A percentile compares a stretch with the other conserved stretches of the same genome.
These are phyloP conservation scores for Ormyrus nitidulus DNA, from an alignment of 2,888 invertebrate genomes.

Conservation along the genomic window DNA sequence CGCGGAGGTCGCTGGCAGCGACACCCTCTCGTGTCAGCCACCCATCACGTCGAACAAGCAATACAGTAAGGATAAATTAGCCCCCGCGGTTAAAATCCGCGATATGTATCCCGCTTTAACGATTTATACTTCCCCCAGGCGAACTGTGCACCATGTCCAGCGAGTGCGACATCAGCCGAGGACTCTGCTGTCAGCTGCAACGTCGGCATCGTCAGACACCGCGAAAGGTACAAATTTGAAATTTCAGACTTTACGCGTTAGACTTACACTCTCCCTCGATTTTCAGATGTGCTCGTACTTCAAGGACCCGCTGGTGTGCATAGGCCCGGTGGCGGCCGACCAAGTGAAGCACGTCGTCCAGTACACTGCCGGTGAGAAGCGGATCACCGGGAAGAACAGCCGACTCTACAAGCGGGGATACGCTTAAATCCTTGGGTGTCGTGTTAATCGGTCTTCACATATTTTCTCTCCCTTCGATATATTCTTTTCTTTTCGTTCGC, in stretches of 20 bases:
- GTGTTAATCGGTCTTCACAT: too few relatives aligned
- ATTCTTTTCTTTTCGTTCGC: conserved; percentile 12
- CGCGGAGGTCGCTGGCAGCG: conserved; percentile 83
- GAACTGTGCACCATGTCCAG: conserved; percentile 88
- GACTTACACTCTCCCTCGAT: too few relatives aligned
- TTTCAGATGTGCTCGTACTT: conserved; percentile 91
- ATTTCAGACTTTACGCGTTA: neutral
- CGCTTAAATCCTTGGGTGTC: conserved; percentile 21
- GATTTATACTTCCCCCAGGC: conserved; percentile 75
- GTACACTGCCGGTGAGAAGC: conserved; percentile 89
- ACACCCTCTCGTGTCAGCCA: conserved; percentile 86
- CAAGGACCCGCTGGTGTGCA: conserved; percentile 91
- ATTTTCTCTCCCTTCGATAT: neutral
- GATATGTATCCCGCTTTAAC: neutral
- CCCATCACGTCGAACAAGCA: conserved; percentile 87
- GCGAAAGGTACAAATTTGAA: conserved; percentile 81
- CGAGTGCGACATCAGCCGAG: conserved; percentile 90
- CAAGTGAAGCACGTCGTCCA: conserved; percentile 84
- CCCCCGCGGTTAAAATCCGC: neutral
- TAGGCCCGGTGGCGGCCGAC: conserved; percentile 89
- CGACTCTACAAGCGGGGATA: conserved; percentile 68
- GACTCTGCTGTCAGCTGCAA: conserved; percentile 91
- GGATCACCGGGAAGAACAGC: conserved; percentile 79
- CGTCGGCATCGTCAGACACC: conserved; percentile 90
- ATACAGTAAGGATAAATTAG: conserved; percentile 79